phyloP scores from a whole-genome alignment of 2,888 invertebrate species.

The Cantharis nigra region DNA sequence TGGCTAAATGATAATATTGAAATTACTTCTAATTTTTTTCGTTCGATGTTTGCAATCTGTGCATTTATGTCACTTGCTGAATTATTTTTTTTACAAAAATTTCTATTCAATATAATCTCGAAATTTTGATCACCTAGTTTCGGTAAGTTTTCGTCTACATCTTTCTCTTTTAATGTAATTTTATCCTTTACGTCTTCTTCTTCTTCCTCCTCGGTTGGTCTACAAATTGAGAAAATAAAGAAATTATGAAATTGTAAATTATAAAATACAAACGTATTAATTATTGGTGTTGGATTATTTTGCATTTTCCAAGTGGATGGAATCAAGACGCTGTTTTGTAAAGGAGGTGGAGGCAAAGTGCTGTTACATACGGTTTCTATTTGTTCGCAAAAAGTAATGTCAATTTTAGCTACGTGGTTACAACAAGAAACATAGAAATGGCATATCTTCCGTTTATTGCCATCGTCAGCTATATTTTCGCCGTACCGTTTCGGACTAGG shows the following conservation, averaged over 20 bases:
- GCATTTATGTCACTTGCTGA: conserved; percentile 60
- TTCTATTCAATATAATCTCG: conserved; percentile 38
- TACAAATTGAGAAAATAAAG: background rate
- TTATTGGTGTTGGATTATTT: conserved; percentile 20
- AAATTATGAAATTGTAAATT: background rate
- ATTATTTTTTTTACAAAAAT: conserved; percentile 55
- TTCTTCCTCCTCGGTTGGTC: background rate
- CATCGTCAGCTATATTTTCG: background rate
- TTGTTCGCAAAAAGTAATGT: conserved; percentile 43
- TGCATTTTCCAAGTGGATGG: conserved; percentile 50
- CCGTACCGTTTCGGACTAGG: conserved; percentile 56
- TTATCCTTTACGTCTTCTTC: background rate
- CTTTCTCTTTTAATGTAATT: background rate
- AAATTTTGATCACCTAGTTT: conserved; percentile 24
- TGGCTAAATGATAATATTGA: background rate
- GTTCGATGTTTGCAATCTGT: conserved; percentile 57
- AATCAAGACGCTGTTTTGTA: conserved; percentile 53
- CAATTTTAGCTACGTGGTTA: conserved; percentile 58
- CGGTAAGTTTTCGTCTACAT: conserved; percentile 19
- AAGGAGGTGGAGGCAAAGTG: conserved; percentile 50
- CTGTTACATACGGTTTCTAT: conserved; percentile 36
- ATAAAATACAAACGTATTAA: background rate
- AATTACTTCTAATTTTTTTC: conserved; percentile 48
- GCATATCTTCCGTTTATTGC: conserved; percentile 48
- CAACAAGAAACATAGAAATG: conserved; percentile 61